Evolutionary conservation across 1,140 invertebrate species (phyloP), one percentile per base, ranked within the genome.

Genomic region (Cotesia typhae): DNA sequence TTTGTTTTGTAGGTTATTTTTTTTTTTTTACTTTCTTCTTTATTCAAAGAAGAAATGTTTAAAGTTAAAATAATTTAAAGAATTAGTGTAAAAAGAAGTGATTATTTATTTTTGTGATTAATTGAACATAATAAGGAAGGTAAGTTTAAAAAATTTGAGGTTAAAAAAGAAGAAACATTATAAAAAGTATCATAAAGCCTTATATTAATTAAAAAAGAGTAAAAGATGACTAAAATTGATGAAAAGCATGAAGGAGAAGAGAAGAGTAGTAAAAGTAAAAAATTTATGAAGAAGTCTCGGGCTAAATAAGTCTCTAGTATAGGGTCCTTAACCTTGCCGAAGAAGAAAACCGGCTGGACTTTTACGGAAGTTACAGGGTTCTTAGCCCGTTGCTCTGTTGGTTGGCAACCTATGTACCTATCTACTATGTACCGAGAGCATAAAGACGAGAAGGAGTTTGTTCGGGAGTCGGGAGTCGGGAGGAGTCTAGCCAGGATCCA

Each of bases 251-350:
- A 41, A 66, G 10, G 4, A 35, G 28, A 35, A 64, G 6, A 12
- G 28, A 28, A 28, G 28, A 28, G 28, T 28, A 28, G 28, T 36
- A 10, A 41, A 36, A 47, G 65, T 17, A 38, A 37, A 20, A 20
- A 63, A 35, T 63, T 60, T 63, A 64, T 71, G 59, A 63, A 53
- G 57, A 17, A 53, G 59, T 55, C 52, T 51, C 17, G 53, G 14
- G 55, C 41, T 65, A 41, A 47, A 36, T 57, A 55, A 53, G 53
- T 70, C 51, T 38, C 37, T 37, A 72, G 53, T 47, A 67, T 51
- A 55, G 64, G 74, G 68, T 75, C 74, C 71, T 75, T 75, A 53
- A 75, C 74, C 74, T 70, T 67, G 55, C 20, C 47, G 64, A 51
- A 60, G 70, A 73, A 61, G 70, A 73, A 61, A 71, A 71, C 73